phyloP scores from a whole-genome alignment of 2,113 vertebrate species.

The Sminthopsis crassicaudata region DNA sequence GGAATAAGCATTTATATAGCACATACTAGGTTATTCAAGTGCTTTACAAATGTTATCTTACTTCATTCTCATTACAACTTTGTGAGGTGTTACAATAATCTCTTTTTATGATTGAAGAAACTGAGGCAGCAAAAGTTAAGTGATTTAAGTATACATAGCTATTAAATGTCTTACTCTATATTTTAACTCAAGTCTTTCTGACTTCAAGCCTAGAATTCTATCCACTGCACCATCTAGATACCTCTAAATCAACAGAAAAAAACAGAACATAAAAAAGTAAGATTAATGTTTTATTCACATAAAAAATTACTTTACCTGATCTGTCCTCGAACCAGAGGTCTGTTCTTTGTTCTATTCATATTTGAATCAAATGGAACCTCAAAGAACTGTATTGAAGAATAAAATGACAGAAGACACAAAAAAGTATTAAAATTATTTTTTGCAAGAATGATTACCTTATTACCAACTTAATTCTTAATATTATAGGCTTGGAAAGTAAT shows the following conservation, averaged over 20 bases:
- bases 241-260: constrained; percentile 45
- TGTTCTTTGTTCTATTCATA: constrained; percentile 99
- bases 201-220: not conserved
- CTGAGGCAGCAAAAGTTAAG: not conserved
- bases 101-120: not conserved
- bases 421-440: constrained; percentile 67
- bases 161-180: not conserved
- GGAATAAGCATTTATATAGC: not conserved
- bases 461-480: constrained; percentile 63
- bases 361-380: constrained; percentile 99
- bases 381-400: constrained; percentile 92
- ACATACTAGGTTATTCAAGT: not conserved
- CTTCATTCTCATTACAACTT: not conserved
- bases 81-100: not conserved
- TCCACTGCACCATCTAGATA: not conserved
- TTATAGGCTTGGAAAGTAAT: constrained; percentile 45
- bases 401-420: constrained; percentile 56
- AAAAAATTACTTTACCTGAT: constrained; percentile 91
- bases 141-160: not conserved
- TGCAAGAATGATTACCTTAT: constrained; percentile 49
- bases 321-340: constrained; percentile 96
- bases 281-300: not conserved
- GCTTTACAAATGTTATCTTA: not conserved
- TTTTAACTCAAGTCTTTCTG: not conserved
- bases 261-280: not conserved